Percentiles rank a stretch among this genome's conserved stretches.
Conservation (phyloP, 92 coral and sea anemone genomes). For the Siderastrea siderea region DNA sequence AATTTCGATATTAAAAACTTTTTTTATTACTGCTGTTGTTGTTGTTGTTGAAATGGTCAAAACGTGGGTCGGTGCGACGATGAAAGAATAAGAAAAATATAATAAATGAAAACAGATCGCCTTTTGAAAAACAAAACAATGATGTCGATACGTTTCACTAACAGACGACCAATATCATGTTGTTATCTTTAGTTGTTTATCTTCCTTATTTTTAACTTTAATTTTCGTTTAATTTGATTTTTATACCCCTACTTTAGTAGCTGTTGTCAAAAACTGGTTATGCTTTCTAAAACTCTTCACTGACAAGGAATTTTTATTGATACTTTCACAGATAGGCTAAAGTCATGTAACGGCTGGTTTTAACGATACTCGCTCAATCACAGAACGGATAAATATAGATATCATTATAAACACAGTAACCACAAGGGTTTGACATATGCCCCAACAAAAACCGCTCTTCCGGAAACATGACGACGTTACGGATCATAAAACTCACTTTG, state of each 20-base stretch:
- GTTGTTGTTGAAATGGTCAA: no score
- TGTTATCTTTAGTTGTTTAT: neutral
- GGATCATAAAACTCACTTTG: neutral
- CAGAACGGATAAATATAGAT: neutral
- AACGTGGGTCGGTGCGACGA: neutral
- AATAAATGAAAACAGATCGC: neutral
- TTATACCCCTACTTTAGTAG: neutral
- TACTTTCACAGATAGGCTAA: neutral
- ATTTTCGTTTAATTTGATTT: conserved; percentile 1
- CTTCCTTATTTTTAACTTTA: neutral
- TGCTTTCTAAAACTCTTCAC: neutral
- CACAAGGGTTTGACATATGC: neutral
- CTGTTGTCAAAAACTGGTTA: neutral
- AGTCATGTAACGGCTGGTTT: conserved; percentile 23
- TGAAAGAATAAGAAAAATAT: neutral
- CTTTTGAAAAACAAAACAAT: neutral
- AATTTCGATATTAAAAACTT: no score
- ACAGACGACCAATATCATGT: neutral
- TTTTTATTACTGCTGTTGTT: no score
- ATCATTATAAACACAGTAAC: neutral
- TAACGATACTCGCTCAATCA: neutral
- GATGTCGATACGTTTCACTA: neutral
- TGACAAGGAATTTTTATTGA: neutral
- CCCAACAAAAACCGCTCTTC: neutral
- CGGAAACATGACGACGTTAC: conserved; percentile 10